phyloP scores from a whole-genome alignment of 2,888 invertebrate species.

The Orthonevra nobilis region DNA sequence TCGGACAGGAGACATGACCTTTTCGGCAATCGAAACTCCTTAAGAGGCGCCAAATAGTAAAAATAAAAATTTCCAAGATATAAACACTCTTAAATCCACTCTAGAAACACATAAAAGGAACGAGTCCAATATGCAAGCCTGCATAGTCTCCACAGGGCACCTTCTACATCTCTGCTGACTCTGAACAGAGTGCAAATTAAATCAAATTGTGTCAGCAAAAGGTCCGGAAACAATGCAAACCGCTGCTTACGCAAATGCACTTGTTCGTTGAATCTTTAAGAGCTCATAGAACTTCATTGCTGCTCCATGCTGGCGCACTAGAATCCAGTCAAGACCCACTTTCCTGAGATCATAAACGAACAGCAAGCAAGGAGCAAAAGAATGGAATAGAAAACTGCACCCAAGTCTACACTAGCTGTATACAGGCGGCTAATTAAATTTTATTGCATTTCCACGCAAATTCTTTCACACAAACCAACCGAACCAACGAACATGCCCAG shows the following conservation, averaged over 20 bases:
- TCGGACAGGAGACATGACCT: no score
- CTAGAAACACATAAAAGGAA: no score
- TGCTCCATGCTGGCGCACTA: background rate
- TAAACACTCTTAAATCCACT: no score
- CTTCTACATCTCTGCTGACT: no score
- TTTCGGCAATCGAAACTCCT: no score
- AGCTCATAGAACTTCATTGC: slow-evolving; percentile 9
- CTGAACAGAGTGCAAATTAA: no score
- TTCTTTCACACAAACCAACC: slow-evolving; percentile 18
- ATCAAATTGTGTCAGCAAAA: no score
- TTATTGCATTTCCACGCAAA: slow-evolving; percentile 35
- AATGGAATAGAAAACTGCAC: background rate
- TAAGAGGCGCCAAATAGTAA: no score
- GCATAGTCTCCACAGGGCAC: no score
- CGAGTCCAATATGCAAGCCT: no score
- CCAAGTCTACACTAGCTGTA: slow-evolving; percentile 8
- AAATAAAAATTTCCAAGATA: no score
- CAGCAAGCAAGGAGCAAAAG: background rate
- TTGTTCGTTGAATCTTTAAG: slow-evolving; percentile 1
- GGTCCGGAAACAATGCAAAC: background rate
- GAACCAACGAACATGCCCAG: slow-evolving; percentile 8
- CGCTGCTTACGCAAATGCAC: slow-evolving; percentile 11
- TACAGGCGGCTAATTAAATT: slow-evolving; percentile 38
- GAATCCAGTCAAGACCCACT: slow-evolving; percentile 14
- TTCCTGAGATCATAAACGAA: slow-evolving; percentile 2